Percentiles rank a stretch among this genome's conserved stretches.
These are phyloP conservation scores for Austrofundulus limnaeus DNA, from an alignment of 2,113 vertebrate genomes.

Conservation along the genomic window DNA sequence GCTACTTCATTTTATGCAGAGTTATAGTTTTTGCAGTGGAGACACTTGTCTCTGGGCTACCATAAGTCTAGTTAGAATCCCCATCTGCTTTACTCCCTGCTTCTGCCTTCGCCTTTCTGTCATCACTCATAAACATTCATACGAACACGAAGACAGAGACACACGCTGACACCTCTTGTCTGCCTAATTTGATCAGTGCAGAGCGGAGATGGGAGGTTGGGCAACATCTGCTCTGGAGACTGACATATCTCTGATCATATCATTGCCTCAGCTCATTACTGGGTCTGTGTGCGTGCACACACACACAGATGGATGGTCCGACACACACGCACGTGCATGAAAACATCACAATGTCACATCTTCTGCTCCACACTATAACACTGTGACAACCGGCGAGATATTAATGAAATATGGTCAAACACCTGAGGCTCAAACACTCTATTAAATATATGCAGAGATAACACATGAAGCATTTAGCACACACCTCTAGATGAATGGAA, in stretches of 20 bases:
- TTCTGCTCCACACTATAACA: constrained; percentile 61
- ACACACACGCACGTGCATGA: constrained; percentile 6
- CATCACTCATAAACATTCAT: constrained; percentile 20
- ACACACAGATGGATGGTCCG: constrained; percentile 17
- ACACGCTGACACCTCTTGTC: constrained; percentile 45
- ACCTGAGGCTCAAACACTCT: constrained; percentile 36
- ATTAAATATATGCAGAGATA: constrained; percentile 32
- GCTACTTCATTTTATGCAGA: not conserved
- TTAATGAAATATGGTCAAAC: constrained; percentile 53
- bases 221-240: constrained; percentile 70
- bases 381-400: constrained; percentile 55
- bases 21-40: not conserved
- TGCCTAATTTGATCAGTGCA: constrained; percentile 63
- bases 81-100: constrained; percentile 36
- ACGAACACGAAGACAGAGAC: constrained; percentile 5
- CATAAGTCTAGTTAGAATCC: constrained; percentile 59
- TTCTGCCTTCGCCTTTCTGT: constrained; percentile 4
- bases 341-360: constrained; percentile 47
- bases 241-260: constrained; percentile 69
- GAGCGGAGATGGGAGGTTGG: constrained; percentile 56
- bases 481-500: not conserved
- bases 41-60: constrained; percentile 27
- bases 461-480: constrained; percentile 8
- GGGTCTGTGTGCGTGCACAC: not conserved
- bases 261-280: constrained; percentile 62